phyloP scores from a whole-genome alignment of 1,140 invertebrate species.

The Telenomus remus region DNA sequence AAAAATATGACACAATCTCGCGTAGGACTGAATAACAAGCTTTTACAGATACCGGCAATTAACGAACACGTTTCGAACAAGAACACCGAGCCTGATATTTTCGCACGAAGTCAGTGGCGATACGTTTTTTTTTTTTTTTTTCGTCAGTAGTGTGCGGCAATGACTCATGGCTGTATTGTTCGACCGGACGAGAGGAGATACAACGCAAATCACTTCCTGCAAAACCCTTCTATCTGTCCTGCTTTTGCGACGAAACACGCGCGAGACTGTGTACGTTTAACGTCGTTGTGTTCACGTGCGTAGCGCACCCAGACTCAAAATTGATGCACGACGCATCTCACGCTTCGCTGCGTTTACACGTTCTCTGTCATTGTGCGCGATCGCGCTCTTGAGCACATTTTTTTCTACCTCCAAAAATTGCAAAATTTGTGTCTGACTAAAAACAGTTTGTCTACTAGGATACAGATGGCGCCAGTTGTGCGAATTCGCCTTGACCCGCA shows the following conservation, averaged over 20 bases:
- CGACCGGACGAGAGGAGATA: conserved; percentile 49
- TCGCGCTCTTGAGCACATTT: not conserved
- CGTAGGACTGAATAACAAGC: too few species aligned
- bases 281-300: conserved; percentile 42
- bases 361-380: not conserved
- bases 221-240: conserved; percentile 44
- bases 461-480: not conserved
- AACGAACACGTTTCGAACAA: conserved; percentile 28
- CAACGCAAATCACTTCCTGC: conserved; percentile 55
- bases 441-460: too few species aligned
- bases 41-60: too few species aligned
- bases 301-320: conserved; percentile 47
- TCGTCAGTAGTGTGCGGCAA: conserved; percentile 49
- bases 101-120: conserved; percentile 27
- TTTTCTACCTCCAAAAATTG: too few species aligned
- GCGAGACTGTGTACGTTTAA: conserved; percentile 52
- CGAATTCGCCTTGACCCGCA: too few species aligned
- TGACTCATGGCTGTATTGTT: conserved; percentile 51
- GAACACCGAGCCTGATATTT: conserved; percentile 27
- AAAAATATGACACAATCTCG: too few species aligned
- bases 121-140: too few species aligned
- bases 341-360: conserved; percentile 27
- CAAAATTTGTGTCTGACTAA: too few species aligned
- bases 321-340: conserved; percentile 50
- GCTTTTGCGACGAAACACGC: conserved; percentile 50